Evolutionary conservation across 2,113 vertebrate species (phyloP), one percentile per base, ranked within the genome.

Genomic region (Dinomys branickii): DNA sequence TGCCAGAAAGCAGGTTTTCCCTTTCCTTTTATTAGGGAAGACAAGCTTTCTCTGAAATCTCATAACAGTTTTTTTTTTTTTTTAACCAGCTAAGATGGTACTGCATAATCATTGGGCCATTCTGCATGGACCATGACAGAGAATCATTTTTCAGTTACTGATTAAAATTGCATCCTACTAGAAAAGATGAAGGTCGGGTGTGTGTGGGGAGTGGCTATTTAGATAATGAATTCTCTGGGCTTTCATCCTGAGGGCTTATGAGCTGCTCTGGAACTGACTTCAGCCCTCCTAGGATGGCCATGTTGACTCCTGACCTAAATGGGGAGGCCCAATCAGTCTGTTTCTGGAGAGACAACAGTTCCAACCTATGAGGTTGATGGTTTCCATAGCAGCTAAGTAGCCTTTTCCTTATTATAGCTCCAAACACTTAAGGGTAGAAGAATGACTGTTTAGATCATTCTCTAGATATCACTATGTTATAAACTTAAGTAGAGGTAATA

Each of bases 401-500:
- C 7, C 19, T 50, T 82, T 77, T 50, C 71, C n/a, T 83, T 20
- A 26, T 63, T 35, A 41, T 4, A 47, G n/a, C 54, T 63, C 52
- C 33, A 63, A 24, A 67, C n/a, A 54, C 38, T 33, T 26, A n/a
- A n/a, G n/a, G 38, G 19, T n/a, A 26, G 44, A n/a, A 26, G 67
- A 71, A 65, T 14, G 38, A 50, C 56, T 69, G 41, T 30, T 61
- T 26, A 41, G 50, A 26, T 56, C 71, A 91, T 38, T 65, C 30
- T 10, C 17, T 54, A n/a, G 77, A 93, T 3, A n/a, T 63, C 35
- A 80, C 14, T 7, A 30, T 50, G 28, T 65, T 44, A 33, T 69
- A 85, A 91, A 86, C 38, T 38, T 24, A 17, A 33, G 61, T 91
- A 94, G 59, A 89, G 65, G 38, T 83, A 56, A 73, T 56, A 52